phyloP scores from a whole-genome alignment of 2,888 invertebrate species.

The Chaetogeoica ovagalla region DNA sequence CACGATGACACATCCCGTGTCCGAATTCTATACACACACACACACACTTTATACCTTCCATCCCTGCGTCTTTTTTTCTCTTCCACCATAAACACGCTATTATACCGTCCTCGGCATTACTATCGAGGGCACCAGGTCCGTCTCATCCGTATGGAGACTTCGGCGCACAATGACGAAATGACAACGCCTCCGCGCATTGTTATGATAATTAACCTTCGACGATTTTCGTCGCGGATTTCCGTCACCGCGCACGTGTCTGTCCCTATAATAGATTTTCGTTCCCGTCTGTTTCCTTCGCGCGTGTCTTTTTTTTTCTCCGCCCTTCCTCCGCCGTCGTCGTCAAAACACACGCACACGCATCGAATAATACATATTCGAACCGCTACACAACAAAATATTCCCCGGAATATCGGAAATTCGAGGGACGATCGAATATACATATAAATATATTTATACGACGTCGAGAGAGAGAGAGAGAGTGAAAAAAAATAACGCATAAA shows the following conservation, averaged over 20 bases:
- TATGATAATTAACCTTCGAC: slow-evolving; percentile 53
- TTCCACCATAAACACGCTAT: background rate
- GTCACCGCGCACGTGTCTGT: slow-evolving; percentile 48
- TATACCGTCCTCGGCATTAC: background rate
- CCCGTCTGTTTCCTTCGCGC: no score
- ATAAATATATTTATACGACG: no score
- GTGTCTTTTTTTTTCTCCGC: background rate
- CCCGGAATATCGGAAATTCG: slow-evolving; percentile 30
- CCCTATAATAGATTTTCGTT: slow-evolving; percentile 34
- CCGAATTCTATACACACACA: slow-evolving; percentile 21
- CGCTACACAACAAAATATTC: background rate
- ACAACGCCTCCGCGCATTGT: slow-evolving; percentile 45
- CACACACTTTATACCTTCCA: background rate
- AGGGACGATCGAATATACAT: background rate
- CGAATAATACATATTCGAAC: background rate
- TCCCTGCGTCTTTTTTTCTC: slow-evolving; percentile 24
- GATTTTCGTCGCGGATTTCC: slow-evolving; percentile 53
- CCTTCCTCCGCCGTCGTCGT: no score
- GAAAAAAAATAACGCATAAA: background rate
- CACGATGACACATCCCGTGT: slow-evolving; percentile 37
- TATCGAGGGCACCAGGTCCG: no score
- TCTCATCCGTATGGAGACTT: background rate
- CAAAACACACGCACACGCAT: background rate
- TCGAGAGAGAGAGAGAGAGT: background rate
- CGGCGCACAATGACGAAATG: slow-evolving; percentile 29